Percentiles rank a stretch among this genome's conserved stretches.
Evolutionary conservation across 2,888 invertebrate species (phyloP).

Genomic region (Agapetus fuscipes): DNA sequence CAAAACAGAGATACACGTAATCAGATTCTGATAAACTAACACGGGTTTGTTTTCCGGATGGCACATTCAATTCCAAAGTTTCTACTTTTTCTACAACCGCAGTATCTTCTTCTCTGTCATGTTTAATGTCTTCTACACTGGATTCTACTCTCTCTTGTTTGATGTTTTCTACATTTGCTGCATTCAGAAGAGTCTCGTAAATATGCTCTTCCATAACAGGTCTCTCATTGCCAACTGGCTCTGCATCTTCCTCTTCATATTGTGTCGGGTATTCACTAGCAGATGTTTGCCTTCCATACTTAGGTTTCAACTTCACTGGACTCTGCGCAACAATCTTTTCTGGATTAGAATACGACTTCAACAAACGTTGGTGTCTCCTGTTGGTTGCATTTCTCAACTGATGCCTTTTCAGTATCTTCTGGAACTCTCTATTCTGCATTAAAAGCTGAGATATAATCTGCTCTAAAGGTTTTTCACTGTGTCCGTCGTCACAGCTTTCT

Average conservation of each 20-base stretch:
- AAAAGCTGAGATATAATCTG: slow-evolving; percentile 74
- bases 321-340: slow-evolving; percentile 40
- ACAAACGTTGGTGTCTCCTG: slow-evolving; percentile 44
- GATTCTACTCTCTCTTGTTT: too few species aligned
- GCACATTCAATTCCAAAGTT: not conserved
- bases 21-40: slow-evolving; percentile 37
- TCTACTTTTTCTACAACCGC: not conserved
- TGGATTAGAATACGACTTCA: slow-evolving; percentile 44
- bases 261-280: slow-evolving; percentile 26
- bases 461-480: slow-evolving; percentile 51
- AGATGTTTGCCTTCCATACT: slow-evolving; percentile 34
- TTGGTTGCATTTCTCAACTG: slow-evolving; percentile 48
- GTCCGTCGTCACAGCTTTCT: slow-evolving; percentile 22
- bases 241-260: not conserved
- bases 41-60: slow-evolving; percentile 28
- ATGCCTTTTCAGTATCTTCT: slow-evolving; percentile 66
- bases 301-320: slow-evolving; percentile 31
- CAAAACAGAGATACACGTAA: slow-evolving; percentile 42
- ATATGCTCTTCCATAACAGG: slow-evolving; percentile 44
- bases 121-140: too few species aligned
- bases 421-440: slow-evolving; percentile 75
- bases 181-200: slow-evolving; percentile 43
- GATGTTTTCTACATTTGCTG: not conserved
- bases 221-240: slow-evolving; percentile 1
- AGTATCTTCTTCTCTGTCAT: not conserved